Evolutionary conservation across 2,797 vertebrate species (phyloP).

Genomic region (Galaxias olidus): DNA sequence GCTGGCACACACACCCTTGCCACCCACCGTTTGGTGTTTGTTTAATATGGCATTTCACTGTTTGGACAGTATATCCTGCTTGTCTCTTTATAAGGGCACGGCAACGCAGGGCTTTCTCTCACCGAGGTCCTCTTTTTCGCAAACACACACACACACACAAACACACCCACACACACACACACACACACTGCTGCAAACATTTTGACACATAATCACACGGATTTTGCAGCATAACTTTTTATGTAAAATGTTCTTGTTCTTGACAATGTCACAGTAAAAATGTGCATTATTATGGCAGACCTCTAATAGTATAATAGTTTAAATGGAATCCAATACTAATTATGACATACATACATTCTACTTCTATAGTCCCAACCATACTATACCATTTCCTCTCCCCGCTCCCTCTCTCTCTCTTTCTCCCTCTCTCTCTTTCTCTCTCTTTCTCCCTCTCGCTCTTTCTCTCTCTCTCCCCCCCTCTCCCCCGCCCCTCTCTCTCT

Average conservation of each 20-base stretch:
- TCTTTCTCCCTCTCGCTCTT: not conserved
- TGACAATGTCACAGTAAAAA: no score
- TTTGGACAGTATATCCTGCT: slow-evolving; percentile 64
- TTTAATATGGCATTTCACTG: slow-evolving; percentile 66
- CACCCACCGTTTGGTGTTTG: slow-evolving; percentile 61
- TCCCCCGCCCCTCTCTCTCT: not conserved
- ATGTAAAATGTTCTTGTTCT: no score
- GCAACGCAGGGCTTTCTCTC: slow-evolving; percentile 33
- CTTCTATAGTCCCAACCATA: no score
- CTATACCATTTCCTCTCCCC: not conserved
- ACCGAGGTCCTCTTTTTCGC: slow-evolving; percentile 33
- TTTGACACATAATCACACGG: no score
- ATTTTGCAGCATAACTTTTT: no score
- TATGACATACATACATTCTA: no score
- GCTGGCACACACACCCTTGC: slow-evolving; percentile 12
- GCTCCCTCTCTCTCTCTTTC: slow-evolving; percentile 1
- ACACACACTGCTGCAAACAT: slow-evolving; percentile 7
- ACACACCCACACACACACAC: slow-evolving; percentile 22
- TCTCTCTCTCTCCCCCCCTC: not conserved
- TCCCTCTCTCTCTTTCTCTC: not conserved
- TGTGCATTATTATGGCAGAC: no score
- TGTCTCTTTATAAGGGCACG: slow-evolving; percentile 65
- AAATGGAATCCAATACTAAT: no score
- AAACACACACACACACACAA: slow-evolving; percentile 7
- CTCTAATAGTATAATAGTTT: no score